Conservation (phyloP, 2,797 vertebrate species). For the Hipposideros larvatus region DNA sequence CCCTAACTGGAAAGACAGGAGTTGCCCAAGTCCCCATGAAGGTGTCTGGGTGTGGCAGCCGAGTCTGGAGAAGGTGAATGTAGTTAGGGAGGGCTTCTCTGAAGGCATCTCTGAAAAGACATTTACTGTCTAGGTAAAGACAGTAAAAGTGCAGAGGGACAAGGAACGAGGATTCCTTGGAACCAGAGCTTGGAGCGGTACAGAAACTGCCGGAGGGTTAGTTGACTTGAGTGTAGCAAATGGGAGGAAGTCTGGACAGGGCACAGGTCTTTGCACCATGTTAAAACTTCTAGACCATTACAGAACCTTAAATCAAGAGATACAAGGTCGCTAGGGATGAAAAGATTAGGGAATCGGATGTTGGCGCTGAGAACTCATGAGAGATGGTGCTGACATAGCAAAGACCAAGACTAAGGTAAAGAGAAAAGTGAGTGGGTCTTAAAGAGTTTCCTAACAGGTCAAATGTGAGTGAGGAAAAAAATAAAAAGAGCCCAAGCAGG, state of each 20-base stretch:
- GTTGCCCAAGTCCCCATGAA: background rate
- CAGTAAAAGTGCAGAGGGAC: background rate
- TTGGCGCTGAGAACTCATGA: background rate
- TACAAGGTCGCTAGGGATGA: background rate
- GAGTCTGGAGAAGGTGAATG: background rate
- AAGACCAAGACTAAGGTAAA: background rate
- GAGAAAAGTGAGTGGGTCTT: background rate
- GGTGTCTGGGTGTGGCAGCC: no score
- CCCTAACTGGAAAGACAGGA: background rate
- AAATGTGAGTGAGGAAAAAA: background rate
- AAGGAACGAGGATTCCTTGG: fast-evolving
- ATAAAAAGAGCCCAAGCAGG: background rate
- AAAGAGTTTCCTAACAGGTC: background rate
- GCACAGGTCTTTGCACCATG: fast-evolving
- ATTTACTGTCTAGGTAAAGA: background rate
- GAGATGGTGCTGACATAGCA: background rate
- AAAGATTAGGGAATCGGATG: background rate
- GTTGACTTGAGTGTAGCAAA: background rate
- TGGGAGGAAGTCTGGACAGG: no score
- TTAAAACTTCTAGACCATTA: background rate
- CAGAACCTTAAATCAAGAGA: background rate
- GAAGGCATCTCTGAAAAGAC: background rate
- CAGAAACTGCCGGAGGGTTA: background rate
- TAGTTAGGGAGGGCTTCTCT: no score
- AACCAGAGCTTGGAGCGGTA: fast-evolving